Percentiles rank a stretch among this genome's conserved stretches.
phyloP scores from a whole-genome alignment of 2,797 vertebrate species.

The Trachurus trachurus region DNA sequence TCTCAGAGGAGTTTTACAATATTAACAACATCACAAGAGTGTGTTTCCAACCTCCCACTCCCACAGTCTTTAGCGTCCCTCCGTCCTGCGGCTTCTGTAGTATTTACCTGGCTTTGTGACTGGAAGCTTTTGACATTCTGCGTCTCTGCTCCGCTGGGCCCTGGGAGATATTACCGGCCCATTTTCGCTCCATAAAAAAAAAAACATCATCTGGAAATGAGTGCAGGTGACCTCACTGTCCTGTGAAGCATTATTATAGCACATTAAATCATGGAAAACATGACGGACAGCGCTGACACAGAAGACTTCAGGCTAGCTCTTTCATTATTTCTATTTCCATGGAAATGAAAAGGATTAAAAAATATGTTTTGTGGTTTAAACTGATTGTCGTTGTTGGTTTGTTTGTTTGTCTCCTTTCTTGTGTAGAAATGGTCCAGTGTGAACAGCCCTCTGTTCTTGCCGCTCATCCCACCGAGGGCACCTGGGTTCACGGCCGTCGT shows the following conservation, averaged over 20 bases:
- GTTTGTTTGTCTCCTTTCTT: conserved; percentile 10
- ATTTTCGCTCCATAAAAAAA: conserved; percentile 65
- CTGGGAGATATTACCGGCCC: conserved; percentile 51
- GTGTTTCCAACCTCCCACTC: conserved; percentile 22
- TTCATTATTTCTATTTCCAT: not conserved
- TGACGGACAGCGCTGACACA: conserved; percentile 27
- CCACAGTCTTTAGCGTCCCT: not conserved
- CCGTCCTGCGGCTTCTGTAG: conserved; percentile 20
- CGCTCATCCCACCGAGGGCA: conserved; percentile 95
- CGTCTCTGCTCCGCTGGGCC: conserved; percentile 39
- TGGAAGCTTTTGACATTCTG: conserved; percentile 53
- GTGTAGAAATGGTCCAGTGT: conserved; percentile 96
- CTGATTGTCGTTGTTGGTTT: conserved; percentile 13
- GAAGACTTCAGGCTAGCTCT: not conserved
- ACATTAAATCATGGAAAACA: conserved; percentile 68
- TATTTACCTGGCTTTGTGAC: conserved; percentile 36
- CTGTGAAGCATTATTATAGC: conserved; percentile 46
- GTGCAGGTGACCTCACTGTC: conserved; percentile 63
- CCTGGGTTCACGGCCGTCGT: conserved; percentile 98
- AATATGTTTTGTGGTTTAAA: not conserved
- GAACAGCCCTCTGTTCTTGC: conserved; percentile 97
- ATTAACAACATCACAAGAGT: conserved; percentile 18
- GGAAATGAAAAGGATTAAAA: conserved; percentile 1
- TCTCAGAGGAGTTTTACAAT: conserved; percentile 18
- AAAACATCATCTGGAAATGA: conserved; percentile 66